These are phyloP conservation scores for Alouatta palliata DNA, from an alignment of 2,113 vertebrate genomes.

Conservation along the genomic window DNA sequence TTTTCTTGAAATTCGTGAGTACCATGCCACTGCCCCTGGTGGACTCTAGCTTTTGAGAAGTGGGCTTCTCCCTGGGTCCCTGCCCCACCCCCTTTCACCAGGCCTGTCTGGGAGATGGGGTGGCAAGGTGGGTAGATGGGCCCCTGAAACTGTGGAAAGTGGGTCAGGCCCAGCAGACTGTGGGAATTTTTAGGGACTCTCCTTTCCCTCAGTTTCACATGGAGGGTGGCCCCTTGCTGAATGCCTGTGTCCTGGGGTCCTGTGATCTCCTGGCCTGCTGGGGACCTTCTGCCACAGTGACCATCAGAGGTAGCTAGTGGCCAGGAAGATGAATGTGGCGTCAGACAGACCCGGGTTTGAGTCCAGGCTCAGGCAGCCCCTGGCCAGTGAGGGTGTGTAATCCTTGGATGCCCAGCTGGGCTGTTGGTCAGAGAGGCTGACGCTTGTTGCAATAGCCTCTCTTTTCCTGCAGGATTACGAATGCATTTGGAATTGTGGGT, in stretches of 20 bases:
- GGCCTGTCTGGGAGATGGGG: conserved; percentile 69
- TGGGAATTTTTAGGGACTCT: conserved; percentile 36
- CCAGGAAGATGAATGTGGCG: rapidly evolving
- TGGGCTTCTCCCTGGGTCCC: not conserved
- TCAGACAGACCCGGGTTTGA: not conserved
- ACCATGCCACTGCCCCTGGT: conserved; percentile 15
- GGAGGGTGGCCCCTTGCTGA: not conserved
- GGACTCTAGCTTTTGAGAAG: not conserved
- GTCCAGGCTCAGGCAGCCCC: rapidly evolving
- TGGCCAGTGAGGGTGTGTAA: not conserved
- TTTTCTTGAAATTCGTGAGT: conserved; percentile 98
- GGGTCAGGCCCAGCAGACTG: not conserved
- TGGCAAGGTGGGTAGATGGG: conserved; percentile 65
- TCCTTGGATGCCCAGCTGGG: not conserved
- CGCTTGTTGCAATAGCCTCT: rapidly evolving
- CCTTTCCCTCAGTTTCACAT: not conserved
- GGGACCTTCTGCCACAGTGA: not conserved
- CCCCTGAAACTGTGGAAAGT: conserved; percentile 49
- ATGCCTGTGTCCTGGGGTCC: not conserved
- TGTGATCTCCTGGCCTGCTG: not conserved
- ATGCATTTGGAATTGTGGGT: not conserved
- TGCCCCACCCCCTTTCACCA: not conserved
- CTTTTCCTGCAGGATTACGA: not conserved
- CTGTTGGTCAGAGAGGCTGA: not conserved
- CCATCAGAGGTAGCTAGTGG: not conserved